These are phyloP conservation scores for Tympanoctomys barrerae DNA, from an alignment of 2,797 vertebrate species.

Conservation along the genomic window DNA sequence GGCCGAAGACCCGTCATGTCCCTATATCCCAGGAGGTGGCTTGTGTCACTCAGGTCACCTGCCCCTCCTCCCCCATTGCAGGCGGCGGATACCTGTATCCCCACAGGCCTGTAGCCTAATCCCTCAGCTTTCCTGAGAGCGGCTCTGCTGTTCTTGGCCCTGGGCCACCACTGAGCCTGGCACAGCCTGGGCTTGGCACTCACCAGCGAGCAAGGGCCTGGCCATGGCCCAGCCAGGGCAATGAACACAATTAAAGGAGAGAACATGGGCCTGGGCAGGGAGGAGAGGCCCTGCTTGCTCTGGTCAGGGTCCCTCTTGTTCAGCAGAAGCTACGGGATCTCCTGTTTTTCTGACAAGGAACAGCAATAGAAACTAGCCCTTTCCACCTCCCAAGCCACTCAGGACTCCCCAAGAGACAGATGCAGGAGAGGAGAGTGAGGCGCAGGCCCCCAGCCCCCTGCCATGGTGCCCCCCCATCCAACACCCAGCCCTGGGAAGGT, in stretches of 20 bases:
- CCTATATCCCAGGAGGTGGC: not conserved
- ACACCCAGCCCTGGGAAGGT: not conserved
- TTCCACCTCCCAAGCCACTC: not conserved
- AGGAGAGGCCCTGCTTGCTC: not conserved
- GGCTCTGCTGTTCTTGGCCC: constrained; percentile 81
- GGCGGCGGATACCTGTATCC: constrained; percentile 64
- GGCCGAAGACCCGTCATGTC: not conserved
- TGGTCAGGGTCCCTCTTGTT: not conserved
- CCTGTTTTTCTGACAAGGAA: not conserved
- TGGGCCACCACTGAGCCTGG: constrained; percentile 76
- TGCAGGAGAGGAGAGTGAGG: not conserved
- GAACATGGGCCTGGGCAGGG: not conserved
- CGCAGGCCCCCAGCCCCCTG: not conserved
- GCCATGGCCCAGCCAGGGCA: not conserved
- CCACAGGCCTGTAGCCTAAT: constrained; percentile 65
- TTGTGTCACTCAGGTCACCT: not conserved
- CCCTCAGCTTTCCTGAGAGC: constrained; percentile 83
- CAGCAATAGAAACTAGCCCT: not conserved
- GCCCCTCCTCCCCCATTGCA: not conserved
- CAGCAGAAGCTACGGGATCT: accelerated
- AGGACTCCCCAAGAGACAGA: not conserved
- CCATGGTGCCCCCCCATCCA: not conserved
- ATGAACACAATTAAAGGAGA: constrained; percentile 42
- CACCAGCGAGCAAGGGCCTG: constrained; percentile 59
- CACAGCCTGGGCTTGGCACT: constrained; percentile 72